Percentiles rank a stretch among this genome's conserved stretches.
Evolutionary conservation across 1,140 invertebrate genomes (phyloP).

Genomic region (Ridgeia piscesae): DNA sequence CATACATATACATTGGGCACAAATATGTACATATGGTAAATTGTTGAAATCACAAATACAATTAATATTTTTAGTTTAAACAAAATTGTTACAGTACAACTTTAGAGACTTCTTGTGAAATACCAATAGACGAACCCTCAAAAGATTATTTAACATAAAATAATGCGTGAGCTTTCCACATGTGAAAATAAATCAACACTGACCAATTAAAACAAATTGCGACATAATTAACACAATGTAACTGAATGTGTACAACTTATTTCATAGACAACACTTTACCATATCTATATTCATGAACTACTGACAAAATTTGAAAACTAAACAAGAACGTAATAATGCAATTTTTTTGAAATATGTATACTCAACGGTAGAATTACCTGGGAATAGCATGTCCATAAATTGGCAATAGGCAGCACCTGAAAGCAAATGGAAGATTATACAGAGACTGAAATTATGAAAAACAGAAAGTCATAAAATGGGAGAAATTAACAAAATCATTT

Average conservation of each 20-base stretch:
- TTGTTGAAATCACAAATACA: not conserved
- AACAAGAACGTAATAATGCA: not conserved
- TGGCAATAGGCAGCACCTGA: constrained; percentile 93
- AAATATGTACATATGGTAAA: not conserved
- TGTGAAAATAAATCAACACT: not conserved
- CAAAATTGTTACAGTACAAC: not conserved
- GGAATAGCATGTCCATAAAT: constrained; percentile 99
- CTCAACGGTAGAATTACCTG: constrained; percentile 61
- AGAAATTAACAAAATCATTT: too few relatives aligned
- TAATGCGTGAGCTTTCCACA: not conserved
- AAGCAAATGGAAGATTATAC: constrained; percentile 33
- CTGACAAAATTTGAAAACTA: too few relatives aligned
- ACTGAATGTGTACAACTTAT: not conserved
- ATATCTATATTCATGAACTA: not conserved
- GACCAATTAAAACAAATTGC: not conserved
- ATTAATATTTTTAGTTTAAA: not conserved
- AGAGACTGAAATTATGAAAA: too few relatives aligned
- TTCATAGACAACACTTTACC: not conserved
- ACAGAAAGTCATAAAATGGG: too few relatives aligned
- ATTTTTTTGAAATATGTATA: not conserved
- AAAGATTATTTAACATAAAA: too few relatives aligned
- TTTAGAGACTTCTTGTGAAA: not conserved
- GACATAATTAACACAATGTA: not conserved
- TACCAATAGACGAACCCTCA: too few relatives aligned
- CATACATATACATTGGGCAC: too few relatives aligned